A percentile compares a stretch with the other conserved stretches of the same genome.
phyloP scores from a whole-genome alignment of 2,113 vertebrate genomes.

The Nothocercus nigrocapillus region DNA sequence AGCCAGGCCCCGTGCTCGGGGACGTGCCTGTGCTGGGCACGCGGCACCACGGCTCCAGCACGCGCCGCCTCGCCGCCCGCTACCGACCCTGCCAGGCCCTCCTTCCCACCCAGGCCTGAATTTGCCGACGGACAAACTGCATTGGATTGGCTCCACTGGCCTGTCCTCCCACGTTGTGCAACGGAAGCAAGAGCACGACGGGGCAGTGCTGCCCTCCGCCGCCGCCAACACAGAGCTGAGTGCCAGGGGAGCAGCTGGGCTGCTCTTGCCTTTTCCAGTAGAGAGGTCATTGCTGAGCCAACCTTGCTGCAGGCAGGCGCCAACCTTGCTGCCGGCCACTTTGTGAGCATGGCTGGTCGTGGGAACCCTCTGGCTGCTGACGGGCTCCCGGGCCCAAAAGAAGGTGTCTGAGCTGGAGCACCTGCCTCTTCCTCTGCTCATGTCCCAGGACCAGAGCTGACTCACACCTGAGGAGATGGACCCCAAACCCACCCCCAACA shows the following conservation, averaged over 20 bases:
- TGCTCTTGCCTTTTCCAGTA: background rate
- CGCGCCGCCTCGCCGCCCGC: background rate
- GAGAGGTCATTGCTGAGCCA: background rate
- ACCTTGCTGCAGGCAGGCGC: no score
- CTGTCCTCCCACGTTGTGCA: no score
- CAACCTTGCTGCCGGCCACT: no score
- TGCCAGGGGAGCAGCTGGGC: background rate
- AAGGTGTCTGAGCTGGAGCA: no score
- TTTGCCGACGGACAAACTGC: no score
- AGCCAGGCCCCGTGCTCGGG: background rate
- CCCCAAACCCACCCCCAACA: rapidly evolving
- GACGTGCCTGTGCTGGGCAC: rapidly evolving
- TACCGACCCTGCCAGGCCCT: background rate
- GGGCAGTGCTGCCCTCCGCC: no score
- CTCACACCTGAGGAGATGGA: rapidly evolving
- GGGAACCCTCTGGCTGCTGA: background rate
- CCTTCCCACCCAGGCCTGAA: no score
- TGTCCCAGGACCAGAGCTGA: background rate
- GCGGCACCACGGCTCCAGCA: background rate
- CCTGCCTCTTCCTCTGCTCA: no score
- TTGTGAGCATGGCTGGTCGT: background rate
- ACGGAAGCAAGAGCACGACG: no score
- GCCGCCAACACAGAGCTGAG: no score
- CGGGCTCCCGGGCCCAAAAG: background rate
- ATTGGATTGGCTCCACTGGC: no score